Evolutionary conservation across 2,797 vertebrate genomes (phyloP).

Genomic region (Enoplosus armatus): DNA sequence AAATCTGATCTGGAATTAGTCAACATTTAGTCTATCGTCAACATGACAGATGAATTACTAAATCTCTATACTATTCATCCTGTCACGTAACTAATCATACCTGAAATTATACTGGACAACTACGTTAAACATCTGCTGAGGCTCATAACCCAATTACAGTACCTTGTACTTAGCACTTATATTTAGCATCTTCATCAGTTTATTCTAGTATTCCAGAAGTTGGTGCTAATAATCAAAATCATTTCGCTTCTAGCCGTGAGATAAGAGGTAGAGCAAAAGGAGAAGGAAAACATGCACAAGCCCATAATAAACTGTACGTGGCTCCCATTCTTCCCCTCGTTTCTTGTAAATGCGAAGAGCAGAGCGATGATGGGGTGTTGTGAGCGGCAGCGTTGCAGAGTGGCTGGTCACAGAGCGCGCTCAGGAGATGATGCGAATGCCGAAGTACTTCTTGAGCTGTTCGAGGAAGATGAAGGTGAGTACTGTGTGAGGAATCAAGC

Average conservation of each 20-base stretch:
- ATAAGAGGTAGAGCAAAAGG: constrained; percentile 55
- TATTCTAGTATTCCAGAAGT: constrained; percentile 4
- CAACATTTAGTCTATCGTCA: constrained; percentile 11
- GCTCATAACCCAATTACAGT: neutral
- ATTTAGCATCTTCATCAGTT: neutral
- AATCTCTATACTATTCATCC: neutral
- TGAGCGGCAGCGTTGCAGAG: constrained; percentile 4
- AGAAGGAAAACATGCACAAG: constrained; percentile 26
- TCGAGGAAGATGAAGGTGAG: constrained; percentile 97
- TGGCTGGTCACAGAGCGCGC: neutral
- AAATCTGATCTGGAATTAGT: constrained; percentile 24
- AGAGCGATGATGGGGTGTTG: neutral
- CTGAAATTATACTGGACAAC: constrained; percentile 15
- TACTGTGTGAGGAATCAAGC: constrained; percentile 94
- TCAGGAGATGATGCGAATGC: constrained; percentile 90
- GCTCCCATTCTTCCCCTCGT: constrained; percentile 30
- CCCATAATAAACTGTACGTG: neutral
- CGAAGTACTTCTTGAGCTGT: constrained; percentile 94
- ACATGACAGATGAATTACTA: constrained; percentile 1
- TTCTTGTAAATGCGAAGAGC: constrained; percentile 15
- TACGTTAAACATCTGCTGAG: constrained; percentile 10
- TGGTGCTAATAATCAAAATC: neutral
- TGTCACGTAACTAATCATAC: neutral
- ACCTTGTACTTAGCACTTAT: constrained; percentile 1
- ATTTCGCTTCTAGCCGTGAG: constrained; percentile 5